Percentiles rank a stretch among this genome's conserved stretches.
Conservation (phyloP, 2,888 invertebrate genomes). For the Xestia xanthographa region DNA sequence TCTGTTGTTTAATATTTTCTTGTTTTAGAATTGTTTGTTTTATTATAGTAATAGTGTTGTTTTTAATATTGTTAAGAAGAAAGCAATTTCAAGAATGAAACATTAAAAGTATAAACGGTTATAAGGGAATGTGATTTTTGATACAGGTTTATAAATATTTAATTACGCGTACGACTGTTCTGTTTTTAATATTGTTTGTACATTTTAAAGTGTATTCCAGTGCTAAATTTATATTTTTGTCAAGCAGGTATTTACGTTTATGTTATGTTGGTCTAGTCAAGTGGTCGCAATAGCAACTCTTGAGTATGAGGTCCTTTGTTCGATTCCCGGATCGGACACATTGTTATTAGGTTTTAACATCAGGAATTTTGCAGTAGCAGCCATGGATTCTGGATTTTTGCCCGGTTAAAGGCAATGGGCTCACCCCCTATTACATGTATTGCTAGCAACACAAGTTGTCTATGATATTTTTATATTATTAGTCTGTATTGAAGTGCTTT, state of each 20-base stretch:
- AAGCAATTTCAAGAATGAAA: conserved; percentile 6
- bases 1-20: conserved; percentile 15
- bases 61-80: not conserved
- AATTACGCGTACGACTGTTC: not conserved
- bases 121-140: not conserved
- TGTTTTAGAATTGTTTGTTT: conserved; percentile 8
- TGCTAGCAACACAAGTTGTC: too few species aligned
- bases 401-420: not conserved
- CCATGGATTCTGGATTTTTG: too few species aligned
- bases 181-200: not conserved
- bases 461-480: too few species aligned
- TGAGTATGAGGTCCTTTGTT: not conserved
- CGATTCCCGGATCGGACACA: not conserved
- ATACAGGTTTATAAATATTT: not conserved
- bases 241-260: not conserved
- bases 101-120: conserved; percentile 1
- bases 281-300: not conserved
- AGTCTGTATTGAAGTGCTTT: too few species aligned
- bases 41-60: conserved; percentile 9
- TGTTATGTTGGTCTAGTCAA: not conserved
- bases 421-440: too few species aligned
- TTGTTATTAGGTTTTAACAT: not conserved
- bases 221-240: not conserved
- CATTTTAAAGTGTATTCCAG: not conserved
- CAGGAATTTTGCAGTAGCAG: not conserved